Evolutionary conservation across 2,888 invertebrate species (phyloP).

Genomic region (Tromatobia lineatoria): DNA sequence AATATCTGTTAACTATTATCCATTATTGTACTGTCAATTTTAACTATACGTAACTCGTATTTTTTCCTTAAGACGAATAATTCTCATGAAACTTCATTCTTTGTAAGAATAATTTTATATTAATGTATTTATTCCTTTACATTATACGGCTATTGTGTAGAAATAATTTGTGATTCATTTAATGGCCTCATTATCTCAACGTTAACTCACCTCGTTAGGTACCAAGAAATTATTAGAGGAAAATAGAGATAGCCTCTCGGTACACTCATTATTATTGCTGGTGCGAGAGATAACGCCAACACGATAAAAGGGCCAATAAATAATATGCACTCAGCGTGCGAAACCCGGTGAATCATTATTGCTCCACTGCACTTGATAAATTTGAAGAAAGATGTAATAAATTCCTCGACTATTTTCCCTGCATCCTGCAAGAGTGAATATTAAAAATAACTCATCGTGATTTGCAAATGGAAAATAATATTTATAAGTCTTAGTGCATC

Average conservation of each 20-base stretch:
- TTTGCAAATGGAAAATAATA: neutral
- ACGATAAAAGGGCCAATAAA: slow-evolving; percentile 20
- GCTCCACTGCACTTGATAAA: slow-evolving; percentile 1
- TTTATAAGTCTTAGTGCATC: too few species aligned
- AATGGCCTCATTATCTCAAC: slow-evolving; percentile 14
- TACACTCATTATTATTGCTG: slow-evolving; percentile 6
- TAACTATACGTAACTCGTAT: too few species aligned
- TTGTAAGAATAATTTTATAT: neutral
- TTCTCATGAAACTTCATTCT: neutral
- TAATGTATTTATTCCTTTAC: neutral
- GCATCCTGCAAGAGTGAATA: neutral
- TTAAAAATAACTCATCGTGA: neutral
- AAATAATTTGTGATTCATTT: slow-evolving; percentile 8
- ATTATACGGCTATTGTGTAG: neutral
- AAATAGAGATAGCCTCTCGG: slow-evolving; percentile 6
- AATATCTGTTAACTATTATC: neutral
- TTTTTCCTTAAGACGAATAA: too few species aligned
- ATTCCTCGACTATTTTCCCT: neutral
- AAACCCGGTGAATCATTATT: neutral
- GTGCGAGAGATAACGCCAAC: slow-evolving; percentile 14
- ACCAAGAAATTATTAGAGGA: slow-evolving; percentile 16
- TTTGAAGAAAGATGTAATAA: neutral
- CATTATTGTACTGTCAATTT: too few species aligned
- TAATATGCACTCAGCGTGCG: slow-evolving; percentile 3
- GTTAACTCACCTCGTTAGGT: neutral